Evolutionary conservation across 2,113 vertebrate genomes (phyloP).

Genomic region (Salvelinus namaycush): DNA sequence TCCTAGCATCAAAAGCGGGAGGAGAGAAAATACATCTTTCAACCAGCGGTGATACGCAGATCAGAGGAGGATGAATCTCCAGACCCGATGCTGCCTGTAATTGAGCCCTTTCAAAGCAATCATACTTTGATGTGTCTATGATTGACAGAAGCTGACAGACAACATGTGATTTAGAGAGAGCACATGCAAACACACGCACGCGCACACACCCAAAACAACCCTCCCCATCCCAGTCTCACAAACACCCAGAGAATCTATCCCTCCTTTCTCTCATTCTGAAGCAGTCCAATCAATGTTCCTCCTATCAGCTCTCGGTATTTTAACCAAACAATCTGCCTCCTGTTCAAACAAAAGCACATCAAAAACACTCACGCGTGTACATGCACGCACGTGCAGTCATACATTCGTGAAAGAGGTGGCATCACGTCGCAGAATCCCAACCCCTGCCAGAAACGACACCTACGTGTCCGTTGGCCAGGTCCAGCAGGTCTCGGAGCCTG

Average conservation of each 20-base stretch:
- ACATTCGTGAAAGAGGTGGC: no score
- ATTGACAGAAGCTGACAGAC: constrained; percentile 18
- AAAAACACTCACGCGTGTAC: no score
- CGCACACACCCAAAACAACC: background rate
- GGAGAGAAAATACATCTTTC: background rate
- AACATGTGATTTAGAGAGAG: background rate
- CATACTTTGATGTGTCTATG: constrained; percentile 37
- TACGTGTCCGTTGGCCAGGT: constrained; percentile 90
- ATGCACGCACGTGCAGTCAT: background rate
- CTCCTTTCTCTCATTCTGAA: background rate
- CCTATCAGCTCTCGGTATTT: background rate
- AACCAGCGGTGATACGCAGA: background rate
- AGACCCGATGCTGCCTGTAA: no score
- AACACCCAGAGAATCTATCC: background rate
- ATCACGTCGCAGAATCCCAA: no score
- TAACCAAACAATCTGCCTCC: background rate
- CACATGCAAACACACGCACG: background rate
- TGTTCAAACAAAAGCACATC: no score
- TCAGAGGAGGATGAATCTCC: background rate
- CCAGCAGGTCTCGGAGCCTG: constrained; percentile 89
- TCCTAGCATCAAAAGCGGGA: constrained; percentile 10
- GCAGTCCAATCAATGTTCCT: background rate
- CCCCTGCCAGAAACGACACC: constrained; percentile 58
- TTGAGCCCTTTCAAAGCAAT: background rate
- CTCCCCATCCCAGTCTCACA: background rate